Evolutionary conservation across 2,888 invertebrate genomes (phyloP).

Genomic region (Halocaridina rubra): DNA sequence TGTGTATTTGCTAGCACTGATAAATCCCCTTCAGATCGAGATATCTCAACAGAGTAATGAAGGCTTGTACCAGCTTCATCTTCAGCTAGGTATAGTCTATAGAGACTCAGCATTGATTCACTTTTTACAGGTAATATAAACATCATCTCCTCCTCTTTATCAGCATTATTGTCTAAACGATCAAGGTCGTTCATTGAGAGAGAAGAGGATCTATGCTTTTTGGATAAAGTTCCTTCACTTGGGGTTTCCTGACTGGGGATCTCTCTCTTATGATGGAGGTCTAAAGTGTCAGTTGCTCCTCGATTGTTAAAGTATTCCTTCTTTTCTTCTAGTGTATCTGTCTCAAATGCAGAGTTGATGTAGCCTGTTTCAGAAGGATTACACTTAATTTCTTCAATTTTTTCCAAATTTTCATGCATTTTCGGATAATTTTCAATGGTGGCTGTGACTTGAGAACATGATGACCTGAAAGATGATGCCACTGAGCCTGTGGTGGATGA

Average conservation of each 20-base stretch:
- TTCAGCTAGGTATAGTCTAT: slow-evolving; percentile 61
- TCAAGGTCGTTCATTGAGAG: slow-evolving; percentile 70
- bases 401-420: not conserved
- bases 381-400: not conserved
- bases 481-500: slow-evolving; percentile 20
- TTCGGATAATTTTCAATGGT: slow-evolving; percentile 20
- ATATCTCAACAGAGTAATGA: slow-evolving; percentile 56
- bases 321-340: slow-evolving; percentile 51
- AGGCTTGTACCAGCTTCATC: slow-evolving; percentile 56
- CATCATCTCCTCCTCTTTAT: slow-evolving; percentile 60
- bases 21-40: slow-evolving; percentile 58
- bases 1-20: slow-evolving; percentile 21
- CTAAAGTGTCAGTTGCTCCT: slow-evolving; percentile 34
- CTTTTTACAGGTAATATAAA: slow-evolving; percentile 63
- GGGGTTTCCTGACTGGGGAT: not conserved
- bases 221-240: slow-evolving; percentile 35
- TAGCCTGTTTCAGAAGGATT: slow-evolving; percentile 9
- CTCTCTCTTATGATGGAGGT: slow-evolving; percentile 1
- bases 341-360: slow-evolving; percentile 43
- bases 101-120: slow-evolving; percentile 64
- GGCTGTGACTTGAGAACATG: slow-evolving; percentile 47
- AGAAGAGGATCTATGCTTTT: slow-evolving; percentile 49
- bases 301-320: slow-evolving; percentile 29
- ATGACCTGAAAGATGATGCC: slow-evolving; percentile 45
- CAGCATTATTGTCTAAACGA: slow-evolving; percentile 64